Percentiles rank a stretch among this genome's conserved stretches.
phyloP scores from a whole-genome alignment of 2,113 vertebrate genomes.

The Alosa alosa region DNA sequence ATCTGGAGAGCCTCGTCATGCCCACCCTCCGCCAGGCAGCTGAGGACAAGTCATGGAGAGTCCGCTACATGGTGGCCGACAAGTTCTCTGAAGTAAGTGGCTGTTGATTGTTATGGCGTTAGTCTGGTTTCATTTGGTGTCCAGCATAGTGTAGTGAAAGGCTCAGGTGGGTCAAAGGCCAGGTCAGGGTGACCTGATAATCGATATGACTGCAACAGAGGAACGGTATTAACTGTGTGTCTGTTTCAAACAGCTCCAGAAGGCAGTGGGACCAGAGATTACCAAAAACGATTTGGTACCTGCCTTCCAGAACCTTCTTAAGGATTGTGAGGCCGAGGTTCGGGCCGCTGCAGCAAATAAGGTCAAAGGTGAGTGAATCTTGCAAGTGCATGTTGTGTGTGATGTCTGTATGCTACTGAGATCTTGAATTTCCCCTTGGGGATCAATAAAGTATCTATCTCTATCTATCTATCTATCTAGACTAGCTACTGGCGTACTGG shows the following conservation, averaged over 20 bases:
- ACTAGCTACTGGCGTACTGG: too few relatives aligned
- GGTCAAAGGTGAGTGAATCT: constrained; percentile 78
- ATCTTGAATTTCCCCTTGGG: too few relatives aligned
- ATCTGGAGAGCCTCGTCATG: constrained; percentile 84
- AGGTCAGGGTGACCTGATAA: too few relatives aligned
- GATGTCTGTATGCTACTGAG: too few relatives aligned
- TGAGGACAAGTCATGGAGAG: constrained; percentile 91
- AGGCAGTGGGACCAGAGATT: constrained; percentile 87
- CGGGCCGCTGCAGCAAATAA: constrained; percentile 86
- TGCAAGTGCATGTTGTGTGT: too few relatives aligned
- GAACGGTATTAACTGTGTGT: neutral
- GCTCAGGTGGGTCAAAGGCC: neutral
- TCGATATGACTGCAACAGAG: neutral
- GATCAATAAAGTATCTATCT: too few relatives aligned
- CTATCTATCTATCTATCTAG: too few relatives aligned
- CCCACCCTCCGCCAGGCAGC: constrained; percentile 81
- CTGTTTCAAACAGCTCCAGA: constrained; percentile 77
- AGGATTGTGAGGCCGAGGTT: constrained; percentile 90
- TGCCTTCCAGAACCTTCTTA: constrained; percentile 87
- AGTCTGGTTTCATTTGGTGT: neutral
- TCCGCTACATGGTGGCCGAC: constrained; percentile 93
- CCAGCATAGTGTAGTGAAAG: neutral
- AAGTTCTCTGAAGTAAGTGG: constrained; percentile 84
- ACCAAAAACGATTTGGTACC: constrained; percentile 86
- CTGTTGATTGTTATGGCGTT: neutral